Evolutionary conservation across 2,888 invertebrate genomes (phyloP).

Genomic region (Drosophila nigricruria): DNA sequence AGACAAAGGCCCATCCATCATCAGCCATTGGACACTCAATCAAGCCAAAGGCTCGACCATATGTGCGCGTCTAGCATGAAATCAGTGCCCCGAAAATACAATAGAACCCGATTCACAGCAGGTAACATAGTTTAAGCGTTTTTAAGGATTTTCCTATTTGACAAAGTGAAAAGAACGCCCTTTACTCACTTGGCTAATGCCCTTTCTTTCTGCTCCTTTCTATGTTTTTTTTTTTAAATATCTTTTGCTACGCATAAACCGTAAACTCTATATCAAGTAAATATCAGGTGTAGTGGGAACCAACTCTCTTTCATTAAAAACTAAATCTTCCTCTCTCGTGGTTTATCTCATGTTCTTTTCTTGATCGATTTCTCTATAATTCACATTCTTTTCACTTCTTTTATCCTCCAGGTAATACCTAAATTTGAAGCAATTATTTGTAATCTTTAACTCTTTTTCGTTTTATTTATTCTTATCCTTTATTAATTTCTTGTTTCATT

Average conservation of each 20-base stretch:
- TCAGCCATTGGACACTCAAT: conserved; percentile 43
- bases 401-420: not conserved
- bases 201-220: not conserved
- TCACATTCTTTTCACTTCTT: not conserved
- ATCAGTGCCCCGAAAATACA: conserved; percentile 1
- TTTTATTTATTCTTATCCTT: too few relatives aligned
- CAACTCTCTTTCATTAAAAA: not conserved
- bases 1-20: conserved; percentile 40
- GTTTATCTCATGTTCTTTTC: not conserved
- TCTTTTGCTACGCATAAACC: not conserved
- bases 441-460: not conserved
- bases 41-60: conserved; percentile 33
- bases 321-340: not conserved
- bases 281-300: not conserved
- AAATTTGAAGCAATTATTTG: not conserved
- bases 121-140: not conserved
- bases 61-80: conserved; percentile 18
- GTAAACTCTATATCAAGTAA: not conserved
- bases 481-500: too few relatives aligned
- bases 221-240: not conserved
- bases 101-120: conserved; percentile 5
- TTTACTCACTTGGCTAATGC: not conserved
- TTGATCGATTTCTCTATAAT: conserved; percentile 4
- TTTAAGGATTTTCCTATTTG: not conserved
- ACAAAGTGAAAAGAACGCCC: conserved; percentile 6